Evolutionary conservation across 2,113 vertebrate genomes (phyloP), one percentile per base, ranked within the genome.

Genomic region (Triplophysa tibetana): DNA sequence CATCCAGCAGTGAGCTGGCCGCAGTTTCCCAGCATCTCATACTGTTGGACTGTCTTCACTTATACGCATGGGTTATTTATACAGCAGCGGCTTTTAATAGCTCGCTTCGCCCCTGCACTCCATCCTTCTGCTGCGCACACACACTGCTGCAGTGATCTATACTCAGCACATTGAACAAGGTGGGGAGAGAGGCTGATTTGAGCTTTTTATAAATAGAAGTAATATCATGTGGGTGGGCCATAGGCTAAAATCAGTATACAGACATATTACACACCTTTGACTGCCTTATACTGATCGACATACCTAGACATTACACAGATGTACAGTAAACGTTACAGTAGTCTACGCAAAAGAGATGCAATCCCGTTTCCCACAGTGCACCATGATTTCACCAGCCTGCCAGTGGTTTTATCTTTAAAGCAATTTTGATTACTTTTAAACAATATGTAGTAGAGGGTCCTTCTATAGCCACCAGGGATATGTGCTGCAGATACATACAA

Each of bases 121-220:
- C 58, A 67, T 75, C 62, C 38, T 52, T 92, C 85, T 83, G 81
- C 85, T 83, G 81, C 84, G 85, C 86, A 82, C 17, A 70, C 78
- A 84, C 75, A 75, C 67, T 48, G 54, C 56, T 41, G 78, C 78
- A 83, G 82, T 81, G 65, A 77, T 76, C 43, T 19, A 54, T 52
- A 56, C n/a, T 4, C 9, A 14, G 11, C 75, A 21, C 76, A 79
- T 74, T 60, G 21, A 70, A 41, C 13, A 66, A 65, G 66, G 9
- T 23, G 67, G 29, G 41, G 77, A 68, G 33, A 75, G 63, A 64
- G 38, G 17, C 62, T 48, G 45, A 62, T 12, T 41, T 62, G 38
- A 70, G 24, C 3, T 29, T 62, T 68, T 14, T 23, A 73, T 48
- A 70, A 17, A 72, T 58, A 19, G 16, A 75, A 54, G 21, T 19